Conservation (phyloP, 2,797 vertebrate species). For the Acanthurus tractus region DNA sequence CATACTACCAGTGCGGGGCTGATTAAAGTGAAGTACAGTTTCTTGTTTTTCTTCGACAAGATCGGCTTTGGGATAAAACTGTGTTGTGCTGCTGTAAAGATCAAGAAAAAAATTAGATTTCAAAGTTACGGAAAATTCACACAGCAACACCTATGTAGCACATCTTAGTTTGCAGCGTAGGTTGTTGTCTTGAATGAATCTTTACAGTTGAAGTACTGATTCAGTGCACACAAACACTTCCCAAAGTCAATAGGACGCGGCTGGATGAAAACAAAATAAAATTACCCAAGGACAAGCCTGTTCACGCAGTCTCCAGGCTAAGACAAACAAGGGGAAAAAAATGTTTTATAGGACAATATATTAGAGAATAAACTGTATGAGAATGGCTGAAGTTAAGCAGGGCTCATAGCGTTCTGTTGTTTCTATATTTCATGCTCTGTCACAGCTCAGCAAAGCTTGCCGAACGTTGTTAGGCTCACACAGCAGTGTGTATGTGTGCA, state of each 20-base stretch:
- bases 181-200: slow-evolving; percentile 28
- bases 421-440: slow-evolving; percentile 80
- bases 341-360: slow-evolving; percentile 50
- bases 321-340: slow-evolving; percentile 31
- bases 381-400: slow-evolving; percentile 54
- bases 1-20: neutral
- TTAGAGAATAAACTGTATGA: slow-evolving; percentile 58
- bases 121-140: slow-evolving; percentile 17
- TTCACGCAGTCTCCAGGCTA: slow-evolving; percentile 6
- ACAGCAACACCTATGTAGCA: slow-evolving; percentile 1
- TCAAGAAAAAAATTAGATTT: neutral
- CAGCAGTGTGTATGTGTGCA: slow-evolving; percentile 60
- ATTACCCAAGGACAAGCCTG: slow-evolving; percentile 45
- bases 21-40: slow-evolving; percentile 21
- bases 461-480: slow-evolving; percentile 73
- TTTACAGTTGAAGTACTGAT: slow-evolving; percentile 36
- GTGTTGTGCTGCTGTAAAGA: slow-evolving; percentile 9
- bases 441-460: slow-evolving; percentile 79
- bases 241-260: slow-evolving; percentile 52
- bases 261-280: slow-evolving; percentile 53
- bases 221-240: slow-evolving; percentile 44
- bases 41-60: slow-evolving; percentile 17
- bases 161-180: slow-evolving; percentile 14
- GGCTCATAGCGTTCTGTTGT: slow-evolving; percentile 68
- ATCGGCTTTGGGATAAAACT: slow-evolving; percentile 2